These are phyloP conservation scores for Mesembrinibis cayennensis DNA, from an alignment of 2,113 vertebrate species.

Conservation along the genomic window DNA sequence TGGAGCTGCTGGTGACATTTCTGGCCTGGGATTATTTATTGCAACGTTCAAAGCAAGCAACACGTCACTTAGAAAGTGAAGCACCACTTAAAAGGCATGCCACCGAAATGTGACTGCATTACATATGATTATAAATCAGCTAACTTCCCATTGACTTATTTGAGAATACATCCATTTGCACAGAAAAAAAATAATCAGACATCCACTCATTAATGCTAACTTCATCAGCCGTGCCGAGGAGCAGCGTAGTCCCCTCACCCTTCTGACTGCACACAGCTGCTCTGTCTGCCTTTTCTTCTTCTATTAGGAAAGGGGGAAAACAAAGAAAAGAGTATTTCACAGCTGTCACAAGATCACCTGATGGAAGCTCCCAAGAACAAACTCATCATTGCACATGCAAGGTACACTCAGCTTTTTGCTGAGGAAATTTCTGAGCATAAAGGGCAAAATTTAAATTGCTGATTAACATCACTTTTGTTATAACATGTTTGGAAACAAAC, in stretches of 20 bases:
- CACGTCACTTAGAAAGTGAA: background rate
- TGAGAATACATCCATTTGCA: background rate
- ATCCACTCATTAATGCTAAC: background rate
- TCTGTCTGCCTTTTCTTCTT: background rate
- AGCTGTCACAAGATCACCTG: background rate
- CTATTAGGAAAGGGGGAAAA: background rate
- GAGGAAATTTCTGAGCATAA: constrained; percentile 14
- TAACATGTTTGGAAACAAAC: constrained; percentile 70
- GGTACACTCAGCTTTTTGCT: background rate
- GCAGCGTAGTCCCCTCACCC: background rate
- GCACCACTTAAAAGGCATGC: background rate
- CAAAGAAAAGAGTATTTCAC: background rate
- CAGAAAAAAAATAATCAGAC: background rate
- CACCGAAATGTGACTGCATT: background rate
- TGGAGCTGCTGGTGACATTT: background rate
- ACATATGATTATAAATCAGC: background rate
- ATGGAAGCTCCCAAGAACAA: background rate
- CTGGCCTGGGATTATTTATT: background rate
- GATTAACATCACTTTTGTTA: constrained; percentile 43
- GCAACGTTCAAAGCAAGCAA: background rate
- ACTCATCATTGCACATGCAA: background rate
- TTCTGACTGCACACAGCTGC: background rate
- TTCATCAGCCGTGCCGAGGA: background rate
- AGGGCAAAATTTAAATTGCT: constrained; percentile 44
- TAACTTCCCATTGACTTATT: background rate